These are phyloP conservation scores for Eriocheir sinensis DNA, from an alignment of 1,140 invertebrate species.

Conservation along the genomic window DNA sequence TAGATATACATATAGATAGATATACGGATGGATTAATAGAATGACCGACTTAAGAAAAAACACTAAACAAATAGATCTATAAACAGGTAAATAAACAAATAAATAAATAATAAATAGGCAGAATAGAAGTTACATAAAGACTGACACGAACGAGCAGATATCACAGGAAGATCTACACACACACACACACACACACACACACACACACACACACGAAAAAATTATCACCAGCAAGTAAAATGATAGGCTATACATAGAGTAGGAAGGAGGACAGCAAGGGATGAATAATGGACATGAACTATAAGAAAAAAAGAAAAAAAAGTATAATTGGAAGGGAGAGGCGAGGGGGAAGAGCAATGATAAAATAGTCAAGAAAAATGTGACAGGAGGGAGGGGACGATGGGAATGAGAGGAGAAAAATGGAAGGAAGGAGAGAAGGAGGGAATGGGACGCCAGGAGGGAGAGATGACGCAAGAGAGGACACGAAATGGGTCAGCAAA, in stretches of 20 bases:
- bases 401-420: neutral
- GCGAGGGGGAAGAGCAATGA: neutral
- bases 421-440: neutral
- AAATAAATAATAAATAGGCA: too few species aligned
- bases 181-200: too few species aligned
- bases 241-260: neutral
- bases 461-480: neutral
- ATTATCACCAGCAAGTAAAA: neutral
- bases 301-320: neutral
- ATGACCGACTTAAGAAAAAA: too few species aligned
- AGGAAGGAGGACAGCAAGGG: neutral
- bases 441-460: neutral
- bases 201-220: neutral
- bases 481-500: neutral
- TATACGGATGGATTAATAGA: too few species aligned
- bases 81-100: too few species aligned
- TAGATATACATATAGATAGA: too few species aligned
- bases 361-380: neutral
- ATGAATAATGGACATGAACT: neutral
- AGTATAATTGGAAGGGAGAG: neutral
- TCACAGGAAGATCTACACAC: too few species aligned
- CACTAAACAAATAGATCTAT: too few species aligned
- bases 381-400: slow-evolving; percentile 13
- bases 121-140: too few species aligned
- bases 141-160: too few species aligned